Evolutionary conservation across 2,888 invertebrate genomes (phyloP).

Genomic region (Eugnorisma glareosa): DNA sequence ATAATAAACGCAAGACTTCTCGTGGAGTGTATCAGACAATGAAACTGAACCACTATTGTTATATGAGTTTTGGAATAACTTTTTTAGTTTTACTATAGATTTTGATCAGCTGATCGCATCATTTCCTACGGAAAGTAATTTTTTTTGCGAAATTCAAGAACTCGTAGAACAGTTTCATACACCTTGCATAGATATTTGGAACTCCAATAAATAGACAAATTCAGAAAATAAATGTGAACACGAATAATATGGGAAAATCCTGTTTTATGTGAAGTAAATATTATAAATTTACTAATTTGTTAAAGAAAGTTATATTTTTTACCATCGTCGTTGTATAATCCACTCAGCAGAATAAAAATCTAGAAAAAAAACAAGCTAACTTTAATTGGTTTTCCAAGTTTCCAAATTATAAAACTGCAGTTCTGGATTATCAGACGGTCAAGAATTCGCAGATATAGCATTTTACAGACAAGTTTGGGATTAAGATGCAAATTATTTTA

Average conservation of each 20-base stretch:
- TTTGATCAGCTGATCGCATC: too few species aligned
- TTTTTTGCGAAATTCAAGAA: too few species aligned
- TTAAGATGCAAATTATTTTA: background rate
- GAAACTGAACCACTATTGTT: too few species aligned
- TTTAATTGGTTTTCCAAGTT: conserved; percentile 4
- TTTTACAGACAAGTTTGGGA: background rate
- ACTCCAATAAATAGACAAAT: background rate
- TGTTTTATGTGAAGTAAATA: background rate
- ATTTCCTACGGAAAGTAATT: too few species aligned
- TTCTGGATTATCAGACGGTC: background rate
- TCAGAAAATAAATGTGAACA: background rate
- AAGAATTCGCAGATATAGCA: too few species aligned
- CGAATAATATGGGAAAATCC: background rate
- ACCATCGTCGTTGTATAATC: background rate
- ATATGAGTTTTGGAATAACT: too few species aligned
- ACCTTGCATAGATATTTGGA: background rate
- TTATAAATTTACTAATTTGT: too few species aligned
- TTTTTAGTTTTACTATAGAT: too few species aligned
- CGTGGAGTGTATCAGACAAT: too few species aligned
- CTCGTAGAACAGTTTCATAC: too few species aligned
- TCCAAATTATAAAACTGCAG: background rate
- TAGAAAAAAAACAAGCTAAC: background rate
- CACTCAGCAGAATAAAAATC: background rate
- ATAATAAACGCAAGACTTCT: too few species aligned
- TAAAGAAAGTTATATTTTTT: too few species aligned